Evolutionary conservation across 2,888 invertebrate species (phyloP).

Genomic region (Muschampia plurimacula): DNA sequence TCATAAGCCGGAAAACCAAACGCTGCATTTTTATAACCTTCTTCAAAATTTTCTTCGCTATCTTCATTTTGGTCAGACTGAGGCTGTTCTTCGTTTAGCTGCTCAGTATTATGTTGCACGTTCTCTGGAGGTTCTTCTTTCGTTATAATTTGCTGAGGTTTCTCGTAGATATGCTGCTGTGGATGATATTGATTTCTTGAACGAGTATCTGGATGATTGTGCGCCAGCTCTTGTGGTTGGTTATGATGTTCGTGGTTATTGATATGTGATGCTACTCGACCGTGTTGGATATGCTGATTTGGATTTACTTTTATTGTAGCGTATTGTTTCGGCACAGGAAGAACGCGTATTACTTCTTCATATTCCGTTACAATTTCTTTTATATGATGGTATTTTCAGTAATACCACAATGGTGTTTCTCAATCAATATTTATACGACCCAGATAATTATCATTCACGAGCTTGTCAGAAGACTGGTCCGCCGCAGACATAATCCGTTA

Average conservation of each 20-base stretch:
- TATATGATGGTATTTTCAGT: no score
- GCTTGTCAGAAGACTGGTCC: no score
- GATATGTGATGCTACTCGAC: slow-evolving; percentile 45
- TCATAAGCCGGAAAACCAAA: slow-evolving; percentile 74
- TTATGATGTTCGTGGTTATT: slow-evolving; percentile 42
- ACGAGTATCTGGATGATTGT: slow-evolving; percentile 44
- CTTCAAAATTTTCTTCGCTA: slow-evolving; percentile 78
- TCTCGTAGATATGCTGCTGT: slow-evolving; percentile 62
- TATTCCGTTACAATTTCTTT: slow-evolving; percentile 50
- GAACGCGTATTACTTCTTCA: slow-evolving; percentile 64
- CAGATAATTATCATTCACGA: no score
- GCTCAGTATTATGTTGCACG: slow-evolving; percentile 61
- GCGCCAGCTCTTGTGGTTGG: slow-evolving; percentile 42
- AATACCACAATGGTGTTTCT: no score
- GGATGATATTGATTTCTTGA: slow-evolving; percentile 47
- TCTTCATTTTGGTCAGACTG: slow-evolving; percentile 66
- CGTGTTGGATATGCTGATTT: slow-evolving; percentile 57
- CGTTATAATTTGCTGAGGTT: slow-evolving; percentile 68
- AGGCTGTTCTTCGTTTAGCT: slow-evolving; percentile 60
- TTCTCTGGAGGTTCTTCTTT: slow-evolving; percentile 69
- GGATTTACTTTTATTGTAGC: slow-evolving; percentile 66
- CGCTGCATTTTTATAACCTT: slow-evolving; percentile 75
- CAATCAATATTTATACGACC: no score
- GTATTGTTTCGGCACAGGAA: slow-evolving; percentile 55
- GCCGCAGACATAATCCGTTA: no score